Percentiles rank a stretch among this genome's conserved stretches.
Conservation (phyloP, 2,113 vertebrate species). For the Otus sunia region DNA sequence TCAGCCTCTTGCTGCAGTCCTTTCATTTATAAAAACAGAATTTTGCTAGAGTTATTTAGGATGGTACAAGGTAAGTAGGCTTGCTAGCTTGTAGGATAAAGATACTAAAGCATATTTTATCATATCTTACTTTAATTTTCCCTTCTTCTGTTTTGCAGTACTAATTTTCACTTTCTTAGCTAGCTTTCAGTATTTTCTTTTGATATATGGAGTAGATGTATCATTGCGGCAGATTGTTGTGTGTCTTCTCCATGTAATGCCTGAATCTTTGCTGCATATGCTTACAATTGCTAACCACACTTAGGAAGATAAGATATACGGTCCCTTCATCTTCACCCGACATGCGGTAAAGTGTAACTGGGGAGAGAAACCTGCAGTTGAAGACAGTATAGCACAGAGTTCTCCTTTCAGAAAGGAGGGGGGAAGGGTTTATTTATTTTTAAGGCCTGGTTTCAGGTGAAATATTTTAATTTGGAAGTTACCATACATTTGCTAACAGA, state of each 20-base stretch:
- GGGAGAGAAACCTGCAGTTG: background rate
- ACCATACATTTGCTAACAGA: background rate
- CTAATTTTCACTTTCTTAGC: background rate
- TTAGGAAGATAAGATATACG: background rate
- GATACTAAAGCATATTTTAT: background rate
- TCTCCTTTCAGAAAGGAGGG: background rate
- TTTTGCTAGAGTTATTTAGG: background rate
- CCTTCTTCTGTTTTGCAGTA: background rate
- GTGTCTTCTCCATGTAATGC: background rate
- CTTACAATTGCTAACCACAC: background rate
- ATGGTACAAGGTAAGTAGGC: background rate
- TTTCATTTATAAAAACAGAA: background rate
- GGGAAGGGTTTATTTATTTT: background rate
- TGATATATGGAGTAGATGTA: background rate
- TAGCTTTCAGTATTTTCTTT: background rate
- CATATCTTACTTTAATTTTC: background rate
- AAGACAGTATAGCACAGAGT: background rate
- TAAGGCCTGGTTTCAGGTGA: background rate
- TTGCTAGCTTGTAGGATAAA: background rate
- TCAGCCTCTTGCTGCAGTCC: background rate
- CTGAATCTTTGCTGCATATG: background rate
- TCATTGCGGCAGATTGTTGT: background rate
- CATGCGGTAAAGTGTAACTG: accelerated
- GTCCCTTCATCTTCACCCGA: background rate
- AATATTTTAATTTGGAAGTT: background rate